A percentile compares a stretch with the other conserved stretches of the same genome.
These are phyloP conservation scores for Acholoe squamosa DNA, from an alignment of 2,888 invertebrate species.

Conservation along the genomic window DNA sequence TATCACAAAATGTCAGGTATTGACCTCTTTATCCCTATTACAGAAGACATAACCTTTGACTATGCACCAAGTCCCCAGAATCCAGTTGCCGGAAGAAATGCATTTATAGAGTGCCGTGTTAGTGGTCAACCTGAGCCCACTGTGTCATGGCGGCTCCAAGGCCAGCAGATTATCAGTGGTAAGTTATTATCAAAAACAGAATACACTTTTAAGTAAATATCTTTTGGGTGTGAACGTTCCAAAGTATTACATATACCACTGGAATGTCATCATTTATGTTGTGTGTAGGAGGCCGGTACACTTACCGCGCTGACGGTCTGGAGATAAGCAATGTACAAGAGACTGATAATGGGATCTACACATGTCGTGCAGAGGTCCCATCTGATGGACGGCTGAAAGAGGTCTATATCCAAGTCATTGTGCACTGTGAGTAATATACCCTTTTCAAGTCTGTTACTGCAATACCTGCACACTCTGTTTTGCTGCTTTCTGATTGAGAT, in stretches of 20 bases:
- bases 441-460: no score
- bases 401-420: conserved; percentile 68
- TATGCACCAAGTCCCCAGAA: conserved; percentile 69
- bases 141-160: conserved; percentile 70
- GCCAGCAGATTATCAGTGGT: conserved; percentile 66
- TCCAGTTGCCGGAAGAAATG: conserved; percentile 67
- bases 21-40: not conserved
- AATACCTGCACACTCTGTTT: no score
- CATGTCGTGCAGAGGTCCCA: conserved; percentile 70
- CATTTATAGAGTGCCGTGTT: conserved; percentile 71
- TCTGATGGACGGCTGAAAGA: conserved; percentile 65
- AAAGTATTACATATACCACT: no score
- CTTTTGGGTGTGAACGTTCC: no score
- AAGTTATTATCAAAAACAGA: not conserved
- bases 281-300: conserved; percentile 68
- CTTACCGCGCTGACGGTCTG: conserved; percentile 68
- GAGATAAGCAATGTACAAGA: conserved; percentile 70
- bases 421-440: conserved; percentile 72
- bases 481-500: no score
- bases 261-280: conserved; percentile 58
- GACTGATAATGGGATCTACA: conserved; percentile 72
- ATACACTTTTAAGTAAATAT: no score
- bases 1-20: no score
- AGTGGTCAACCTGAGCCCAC: conserved; percentile 71
- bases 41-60: conserved; percentile 73